Evolutionary conservation across 2,113 vertebrate genomes (phyloP), one percentile per base, ranked within the genome.

Genomic region (Kryptolebias marmoratus): DNA sequence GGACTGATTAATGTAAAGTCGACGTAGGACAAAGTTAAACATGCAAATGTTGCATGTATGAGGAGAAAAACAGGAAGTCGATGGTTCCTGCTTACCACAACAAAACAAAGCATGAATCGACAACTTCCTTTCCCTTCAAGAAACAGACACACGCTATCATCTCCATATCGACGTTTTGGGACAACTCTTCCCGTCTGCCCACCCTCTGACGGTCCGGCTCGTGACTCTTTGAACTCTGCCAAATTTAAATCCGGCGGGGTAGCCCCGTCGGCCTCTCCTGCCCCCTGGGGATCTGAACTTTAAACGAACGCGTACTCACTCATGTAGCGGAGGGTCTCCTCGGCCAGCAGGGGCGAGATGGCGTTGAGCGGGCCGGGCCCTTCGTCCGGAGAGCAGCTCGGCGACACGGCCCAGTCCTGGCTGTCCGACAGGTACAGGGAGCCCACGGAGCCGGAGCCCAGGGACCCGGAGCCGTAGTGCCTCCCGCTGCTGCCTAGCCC

Each of bases 301-400:
- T 39, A n/a, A 36, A 11, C 48, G 32, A 54, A 52, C 5, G 31
- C 12, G 8, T 5, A 95, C 96, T 94, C 83, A 98, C 97, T 96
- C 96, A 96, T 96, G 92, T 98, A 98, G 90, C 36, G 95, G 89
- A 98, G 95, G 8, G 96, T 94, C 73, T 98, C 95, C 80, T 97
- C 94, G 0, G 95, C 94, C 80, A 82, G 90, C 82, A 94, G 69
- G 2, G 96, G 93, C 69, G 96, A 94, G 76, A 96, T 79, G 62
- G 86, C 42, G 27, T 85, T 86, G 5, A 89, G 80, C 3, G 64
- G 89, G 18, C 18, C 44, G 0, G 86, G 69, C 49, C 44, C 87
- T 65, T 87, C 93, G 3, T 93, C 94, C 1, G 75, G 93, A 1
- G 93, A 89, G 54, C 82, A 57, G 61, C 81, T 82, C 0, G 94